Conservation (phyloP, 1,140 invertebrate genomes). For the Drosophila yakuba region DNA sequence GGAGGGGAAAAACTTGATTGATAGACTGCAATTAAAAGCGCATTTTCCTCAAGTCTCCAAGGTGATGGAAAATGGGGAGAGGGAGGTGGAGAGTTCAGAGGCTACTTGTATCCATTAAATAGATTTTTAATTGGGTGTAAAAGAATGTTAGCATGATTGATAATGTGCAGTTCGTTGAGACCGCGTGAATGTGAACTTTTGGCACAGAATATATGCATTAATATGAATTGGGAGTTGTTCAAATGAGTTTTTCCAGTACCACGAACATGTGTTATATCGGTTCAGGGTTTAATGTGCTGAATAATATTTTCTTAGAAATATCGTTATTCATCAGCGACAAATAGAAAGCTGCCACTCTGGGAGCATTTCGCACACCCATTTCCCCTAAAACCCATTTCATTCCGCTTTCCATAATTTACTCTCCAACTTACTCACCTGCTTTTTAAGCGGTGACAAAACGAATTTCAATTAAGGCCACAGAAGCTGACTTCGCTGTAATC, state of each 20-base stretch:
- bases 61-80: conserved; percentile 18
- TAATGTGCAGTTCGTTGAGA: neutral
- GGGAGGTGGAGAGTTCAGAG: conserved; percentile 7
- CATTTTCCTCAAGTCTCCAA: conserved; percentile 59
- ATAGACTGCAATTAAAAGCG: conserved; percentile 73
- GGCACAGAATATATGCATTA: neutral
- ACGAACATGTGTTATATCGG: too few species aligned
- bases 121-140: conserved; percentile 74
- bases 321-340: conserved; percentile 8
- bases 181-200: neutral
- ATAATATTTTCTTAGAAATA: neutral
- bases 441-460: conserved; percentile 22
- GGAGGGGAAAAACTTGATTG: conserved; percentile 50
- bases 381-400: conserved; percentile 24
- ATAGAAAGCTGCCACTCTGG: conserved; percentile 12
- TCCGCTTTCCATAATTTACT: conserved; percentile 52
- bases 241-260: too few species aligned
- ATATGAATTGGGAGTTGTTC: too few species aligned
- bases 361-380: conserved; percentile 9
- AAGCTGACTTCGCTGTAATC: conserved; percentile 39
- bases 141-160: conserved; percentile 44
- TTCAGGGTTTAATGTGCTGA: neutral
- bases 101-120: conserved; percentile 55
- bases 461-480: conserved; percentile 72
- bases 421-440: conserved; percentile 36